Percentiles rank a stretch among this genome's conserved stretches.
Conservation (phyloP, 2,113 vertebrate species). For the Cisticola juncidis region DNA sequence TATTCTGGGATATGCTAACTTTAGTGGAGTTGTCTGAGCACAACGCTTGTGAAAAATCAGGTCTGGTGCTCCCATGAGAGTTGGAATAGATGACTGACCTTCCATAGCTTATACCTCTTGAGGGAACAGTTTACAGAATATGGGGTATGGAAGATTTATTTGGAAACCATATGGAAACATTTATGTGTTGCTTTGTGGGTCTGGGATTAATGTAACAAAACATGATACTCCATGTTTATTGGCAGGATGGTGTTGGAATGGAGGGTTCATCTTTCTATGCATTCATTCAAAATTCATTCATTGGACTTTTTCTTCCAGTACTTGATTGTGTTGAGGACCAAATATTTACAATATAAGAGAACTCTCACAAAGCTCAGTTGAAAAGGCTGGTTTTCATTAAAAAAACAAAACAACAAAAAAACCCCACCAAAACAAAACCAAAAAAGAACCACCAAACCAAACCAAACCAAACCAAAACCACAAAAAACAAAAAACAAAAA, state of each 20-base stretch:
- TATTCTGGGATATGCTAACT: neutral
- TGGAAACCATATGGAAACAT: slow-evolving; percentile 23
- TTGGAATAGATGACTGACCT: neutral
- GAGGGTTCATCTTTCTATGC: neutral
- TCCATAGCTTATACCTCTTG: neutral
- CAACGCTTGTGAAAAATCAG: neutral
- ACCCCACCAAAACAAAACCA: neutral
- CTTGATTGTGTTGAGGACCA: neutral
- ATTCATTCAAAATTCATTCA: neutral
- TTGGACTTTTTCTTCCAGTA: neutral
- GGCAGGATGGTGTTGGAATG: neutral
- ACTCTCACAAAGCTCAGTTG: neutral
- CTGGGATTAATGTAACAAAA: slow-evolving; percentile 24
- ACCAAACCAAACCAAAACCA: too few relatives aligned
- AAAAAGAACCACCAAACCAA: too few relatives aligned
- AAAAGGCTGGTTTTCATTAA: neutral
- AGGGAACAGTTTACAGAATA: neutral
- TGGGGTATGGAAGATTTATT: neutral
- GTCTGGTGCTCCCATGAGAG: neutral
- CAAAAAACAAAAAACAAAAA: neutral
- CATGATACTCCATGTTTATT: neutral
- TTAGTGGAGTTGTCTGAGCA: neutral
- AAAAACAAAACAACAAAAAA: neutral
- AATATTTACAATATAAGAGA: neutral
- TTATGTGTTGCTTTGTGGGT: neutral